Percentiles rank a stretch among this genome's conserved stretches.
phyloP scores from a whole-genome alignment of 2,797 vertebrate species.

The Rhabdomys pumilio region DNA sequence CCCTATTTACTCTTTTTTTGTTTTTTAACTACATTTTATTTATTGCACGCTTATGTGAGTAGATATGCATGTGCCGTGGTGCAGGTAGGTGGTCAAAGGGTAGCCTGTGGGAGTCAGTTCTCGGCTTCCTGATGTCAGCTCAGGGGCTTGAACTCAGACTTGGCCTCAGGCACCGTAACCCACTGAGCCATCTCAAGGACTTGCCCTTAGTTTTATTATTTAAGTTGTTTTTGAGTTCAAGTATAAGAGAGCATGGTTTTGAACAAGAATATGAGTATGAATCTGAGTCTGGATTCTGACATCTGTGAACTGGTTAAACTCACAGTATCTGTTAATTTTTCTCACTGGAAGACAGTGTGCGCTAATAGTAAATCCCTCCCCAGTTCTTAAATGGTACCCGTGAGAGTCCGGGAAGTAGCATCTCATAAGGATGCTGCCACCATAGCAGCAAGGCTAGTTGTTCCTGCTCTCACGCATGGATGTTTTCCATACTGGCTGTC shows the following conservation, averaged over 20 bases:
- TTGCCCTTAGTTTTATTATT: not conserved
- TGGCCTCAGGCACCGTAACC: not conserved
- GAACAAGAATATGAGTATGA: not conserved
- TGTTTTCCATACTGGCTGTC: not conserved
- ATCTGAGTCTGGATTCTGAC: not conserved
- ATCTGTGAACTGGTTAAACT: not conserved
- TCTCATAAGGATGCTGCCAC: not conserved
- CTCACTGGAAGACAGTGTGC: not conserved
- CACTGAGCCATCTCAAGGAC: not conserved
- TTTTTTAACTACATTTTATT: not conserved
- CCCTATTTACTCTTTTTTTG: not conserved
- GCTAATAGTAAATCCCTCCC: not conserved
- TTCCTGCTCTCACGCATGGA: too few relatives aligned
- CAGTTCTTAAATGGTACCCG: not conserved
- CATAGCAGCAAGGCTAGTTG: not conserved
- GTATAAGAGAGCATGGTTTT: not conserved
- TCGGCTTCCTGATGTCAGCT: too few relatives aligned
- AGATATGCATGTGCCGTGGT: not conserved
- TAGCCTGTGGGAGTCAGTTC: not conserved
- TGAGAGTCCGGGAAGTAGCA: not conserved
- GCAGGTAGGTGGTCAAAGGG: not conserved
- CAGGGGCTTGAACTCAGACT: not conserved
- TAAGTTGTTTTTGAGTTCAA: constrained; percentile 24
- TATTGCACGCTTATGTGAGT: not conserved
- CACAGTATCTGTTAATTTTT: not conserved